Percentiles rank a stretch among this genome's conserved stretches.
phyloP scores from a whole-genome alignment of 1,140 invertebrate genomes.

The Hycleus cichorii region DNA sequence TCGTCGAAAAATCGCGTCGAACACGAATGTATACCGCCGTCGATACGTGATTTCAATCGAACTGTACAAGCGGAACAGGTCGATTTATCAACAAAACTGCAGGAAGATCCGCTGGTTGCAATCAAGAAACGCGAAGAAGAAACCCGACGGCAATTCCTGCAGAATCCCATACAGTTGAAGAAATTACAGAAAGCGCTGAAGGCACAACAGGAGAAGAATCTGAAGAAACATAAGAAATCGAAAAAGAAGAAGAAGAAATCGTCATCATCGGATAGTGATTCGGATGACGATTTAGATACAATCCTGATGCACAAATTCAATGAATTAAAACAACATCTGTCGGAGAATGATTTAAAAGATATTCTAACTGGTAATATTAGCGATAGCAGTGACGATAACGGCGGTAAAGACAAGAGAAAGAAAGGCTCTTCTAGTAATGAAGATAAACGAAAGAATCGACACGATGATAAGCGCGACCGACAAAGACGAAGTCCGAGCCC shows the following conservation, averaged over 20 bases:
- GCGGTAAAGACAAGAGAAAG: conserved; percentile 23
- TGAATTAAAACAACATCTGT: conserved; percentile 43
- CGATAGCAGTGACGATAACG: conserved; percentile 32
- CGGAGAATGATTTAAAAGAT: conserved; percentile 46
- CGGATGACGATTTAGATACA: conserved; percentile 45
- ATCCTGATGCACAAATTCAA: conserved; percentile 49
- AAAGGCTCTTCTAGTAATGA: conserved; percentile 12
- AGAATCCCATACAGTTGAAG: conserved; percentile 86
- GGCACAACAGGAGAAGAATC: conserved; percentile 47
- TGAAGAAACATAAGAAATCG: conserved; percentile 47
- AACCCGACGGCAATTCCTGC: conserved; percentile 66
- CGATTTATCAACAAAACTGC: conserved; percentile 72
- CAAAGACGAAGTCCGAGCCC: conserved; percentile 3
- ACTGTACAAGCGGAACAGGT: conserved; percentile 50
- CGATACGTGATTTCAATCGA: conserved; percentile 56
- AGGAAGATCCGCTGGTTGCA: conserved; percentile 82
- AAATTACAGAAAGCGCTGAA: conserved; percentile 70
- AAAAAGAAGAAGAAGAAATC: conserved; percentile 44
- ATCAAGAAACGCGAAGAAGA: conserved; percentile 83
- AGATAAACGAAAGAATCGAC: conserved; percentile 1
- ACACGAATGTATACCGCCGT: conserved; percentile 68
- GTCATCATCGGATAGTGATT: conserved; percentile 50
- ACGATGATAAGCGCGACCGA: neutral
- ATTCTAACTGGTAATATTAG: conserved; percentile 43
- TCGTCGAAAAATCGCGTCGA: conserved; percentile 61